phyloP scores from a whole-genome alignment of 2,888 invertebrate species.

The Microctonus hyperodae region DNA sequence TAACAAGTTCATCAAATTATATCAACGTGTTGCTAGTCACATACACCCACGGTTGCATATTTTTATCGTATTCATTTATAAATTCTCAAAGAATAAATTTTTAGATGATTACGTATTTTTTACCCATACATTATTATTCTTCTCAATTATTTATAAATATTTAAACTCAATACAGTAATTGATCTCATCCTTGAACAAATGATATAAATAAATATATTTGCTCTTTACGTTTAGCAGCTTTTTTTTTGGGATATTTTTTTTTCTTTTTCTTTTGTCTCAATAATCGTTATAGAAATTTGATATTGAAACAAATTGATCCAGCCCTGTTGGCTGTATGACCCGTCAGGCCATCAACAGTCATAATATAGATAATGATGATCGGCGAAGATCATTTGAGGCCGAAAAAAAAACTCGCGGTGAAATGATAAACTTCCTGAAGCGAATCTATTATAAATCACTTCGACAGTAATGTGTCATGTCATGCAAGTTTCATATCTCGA shows the following conservation, averaged over 20 bases:
- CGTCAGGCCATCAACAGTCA: conserved; percentile 30
- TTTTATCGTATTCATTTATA: conserved; percentile 8
- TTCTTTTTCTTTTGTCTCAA: background rate
- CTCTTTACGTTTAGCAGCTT: background rate
- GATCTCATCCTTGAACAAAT: background rate
- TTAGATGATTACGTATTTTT: background rate
- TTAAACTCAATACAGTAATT: background rate
- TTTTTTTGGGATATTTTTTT: background rate
- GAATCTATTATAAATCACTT: background rate
- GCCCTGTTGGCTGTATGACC: conserved; percentile 31
- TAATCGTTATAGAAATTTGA: background rate
- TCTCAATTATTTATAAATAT: background rate
- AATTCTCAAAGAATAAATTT: background rate
- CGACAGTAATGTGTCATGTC: background rate
- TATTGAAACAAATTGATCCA: conserved; percentile 17
- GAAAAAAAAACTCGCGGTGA: conserved; percentile 23
- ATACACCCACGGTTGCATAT: background rate
- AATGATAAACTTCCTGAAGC: conserved; percentile 17
- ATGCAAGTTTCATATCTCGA: background rate
- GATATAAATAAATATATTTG: too few species aligned
- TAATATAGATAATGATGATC: conserved; percentile 31
- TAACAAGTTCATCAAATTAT: conserved; percentile 26
- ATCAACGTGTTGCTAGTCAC: conserved; percentile 5
- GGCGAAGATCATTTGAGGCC: conserved; percentile 20
- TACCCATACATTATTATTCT: background rate